phyloP scores from a whole-genome alignment of 2,113 vertebrate species.

The Puffinus mauretanicus region DNA sequence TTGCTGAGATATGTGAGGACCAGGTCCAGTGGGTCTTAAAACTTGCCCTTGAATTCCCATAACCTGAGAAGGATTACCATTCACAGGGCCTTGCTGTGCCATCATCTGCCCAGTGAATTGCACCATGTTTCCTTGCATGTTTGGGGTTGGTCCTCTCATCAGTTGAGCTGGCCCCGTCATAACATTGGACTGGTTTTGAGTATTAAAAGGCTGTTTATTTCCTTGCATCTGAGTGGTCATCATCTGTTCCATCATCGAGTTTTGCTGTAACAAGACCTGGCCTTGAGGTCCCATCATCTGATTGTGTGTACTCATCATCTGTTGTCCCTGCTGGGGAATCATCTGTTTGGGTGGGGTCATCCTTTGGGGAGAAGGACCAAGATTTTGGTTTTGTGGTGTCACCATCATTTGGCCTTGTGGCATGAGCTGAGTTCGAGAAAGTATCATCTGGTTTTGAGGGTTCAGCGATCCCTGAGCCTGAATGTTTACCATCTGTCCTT shows the following conservation, averaged over 20 bases:
- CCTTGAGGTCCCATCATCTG: slow-evolving; percentile 92
- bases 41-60: slow-evolving; percentile 92
- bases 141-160: slow-evolving; percentile 93
- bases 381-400: slow-evolving; percentile 80
- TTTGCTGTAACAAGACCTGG: slow-evolving; percentile 92
- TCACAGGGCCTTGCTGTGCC: slow-evolving; percentile 85
- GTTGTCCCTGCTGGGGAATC: slow-evolving; percentile 92
- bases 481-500: slow-evolving; percentile 89
- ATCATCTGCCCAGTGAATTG: slow-evolving; percentile 88
- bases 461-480: slow-evolving; percentile 81
- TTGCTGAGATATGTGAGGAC: slow-evolving; percentile 85
- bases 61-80: slow-evolving; percentile 88
- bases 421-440: slow-evolving; percentile 88
- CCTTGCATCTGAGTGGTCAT: slow-evolving; percentile 93
- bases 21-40: slow-evolving; percentile 80
- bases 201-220: slow-evolving; percentile 89
- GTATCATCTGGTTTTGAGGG: slow-evolving; percentile 89
- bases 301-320: slow-evolving; percentile 91
- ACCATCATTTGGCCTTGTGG: slow-evolving; percentile 82
- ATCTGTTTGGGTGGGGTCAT: slow-evolving; percentile 98
- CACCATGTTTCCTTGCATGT: slow-evolving; percentile 88
- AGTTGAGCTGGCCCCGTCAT: slow-evolving; percentile 88
- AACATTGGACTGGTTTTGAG: slow-evolving; percentile 86
- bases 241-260: slow-evolving; percentile 96
- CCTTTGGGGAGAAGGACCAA: slow-evolving; percentile 87